Conservation (phyloP, 1,140 invertebrate species). For the Colletes latitarsis region DNA sequence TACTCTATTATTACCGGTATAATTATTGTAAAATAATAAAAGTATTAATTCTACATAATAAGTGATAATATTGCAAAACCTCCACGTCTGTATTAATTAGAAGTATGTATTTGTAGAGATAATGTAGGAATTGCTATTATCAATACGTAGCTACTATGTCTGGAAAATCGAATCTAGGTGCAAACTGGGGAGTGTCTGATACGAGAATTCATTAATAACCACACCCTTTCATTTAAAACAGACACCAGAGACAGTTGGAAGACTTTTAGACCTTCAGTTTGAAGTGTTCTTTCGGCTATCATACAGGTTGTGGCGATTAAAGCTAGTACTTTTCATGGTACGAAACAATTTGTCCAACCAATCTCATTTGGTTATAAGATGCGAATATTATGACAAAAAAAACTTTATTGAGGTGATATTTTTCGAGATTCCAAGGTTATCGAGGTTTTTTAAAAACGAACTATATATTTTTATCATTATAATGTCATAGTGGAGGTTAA, state of each 20-base stretch:
- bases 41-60: constrained; percentile 52
- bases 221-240: constrained; percentile 50
- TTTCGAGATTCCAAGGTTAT: no score
- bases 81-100: constrained; percentile 10
- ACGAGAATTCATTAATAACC: constrained; percentile 61
- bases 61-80: constrained; percentile 35
- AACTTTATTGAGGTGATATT: no score
- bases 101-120: constrained; percentile 24
- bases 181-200: constrained; percentile 63
- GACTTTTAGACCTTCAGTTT: constrained; percentile 43
- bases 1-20: constrained; percentile 66
- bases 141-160: constrained; percentile 30
- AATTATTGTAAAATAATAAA: constrained; percentile 71
- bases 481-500: no score
- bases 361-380: no score
- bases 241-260: constrained; percentile 7
- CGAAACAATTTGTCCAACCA: no score
- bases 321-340: no score
- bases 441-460: no score
- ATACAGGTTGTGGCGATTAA: not conserved
- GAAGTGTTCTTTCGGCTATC: constrained; percentile 9
- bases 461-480: no score
- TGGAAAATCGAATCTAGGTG: constrained; percentile 27
- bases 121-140: constrained; percentile 39
- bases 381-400: no score